These are phyloP conservation scores for Eristalis pertinax DNA, from an alignment of 2,888 invertebrate species.

Conservation along the genomic window DNA sequence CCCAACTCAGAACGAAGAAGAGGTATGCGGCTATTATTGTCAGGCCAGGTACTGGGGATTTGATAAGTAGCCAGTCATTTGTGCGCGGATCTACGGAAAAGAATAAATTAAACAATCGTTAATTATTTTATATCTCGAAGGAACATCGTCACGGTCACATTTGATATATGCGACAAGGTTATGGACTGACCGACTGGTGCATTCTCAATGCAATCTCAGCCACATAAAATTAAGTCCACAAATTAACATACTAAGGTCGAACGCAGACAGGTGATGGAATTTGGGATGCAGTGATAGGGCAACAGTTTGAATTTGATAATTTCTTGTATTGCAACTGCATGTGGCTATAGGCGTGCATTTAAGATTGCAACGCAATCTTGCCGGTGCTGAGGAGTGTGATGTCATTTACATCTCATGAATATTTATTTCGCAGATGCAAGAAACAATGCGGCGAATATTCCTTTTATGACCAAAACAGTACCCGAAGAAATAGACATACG, in stretches of 20 bases:
- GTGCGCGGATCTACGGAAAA: constrained; percentile 84
- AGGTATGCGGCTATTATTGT: constrained; percentile 86
- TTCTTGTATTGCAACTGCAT: not conserved
- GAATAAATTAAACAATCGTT: not conserved
- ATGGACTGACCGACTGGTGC: not conserved
- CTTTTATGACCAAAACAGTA: not conserved
- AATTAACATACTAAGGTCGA: not conserved
- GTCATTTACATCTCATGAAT: not conserved
- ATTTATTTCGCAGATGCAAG: not conserved
- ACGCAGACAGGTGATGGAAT: not conserved
- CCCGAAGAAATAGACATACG: not conserved
- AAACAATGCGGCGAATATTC: not conserved
- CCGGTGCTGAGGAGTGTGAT: no score
- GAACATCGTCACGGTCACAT: not conserved
- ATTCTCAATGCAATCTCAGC: not conserved
- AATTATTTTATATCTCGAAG: not conserved
- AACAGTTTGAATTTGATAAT: not conserved
- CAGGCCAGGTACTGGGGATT: constrained; percentile 86
- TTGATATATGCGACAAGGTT: not conserved
- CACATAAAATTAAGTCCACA: not conserved
- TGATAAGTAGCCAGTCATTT: constrained; percentile 86
- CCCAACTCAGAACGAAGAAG: constrained; percentile 89
- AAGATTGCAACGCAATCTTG: not conserved
- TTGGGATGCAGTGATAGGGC: not conserved
- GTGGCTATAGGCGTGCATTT: not conserved